Evolutionary conservation across 2,113 vertebrate genomes (phyloP).

Genomic region (Scophthalmus maximus): DNA sequence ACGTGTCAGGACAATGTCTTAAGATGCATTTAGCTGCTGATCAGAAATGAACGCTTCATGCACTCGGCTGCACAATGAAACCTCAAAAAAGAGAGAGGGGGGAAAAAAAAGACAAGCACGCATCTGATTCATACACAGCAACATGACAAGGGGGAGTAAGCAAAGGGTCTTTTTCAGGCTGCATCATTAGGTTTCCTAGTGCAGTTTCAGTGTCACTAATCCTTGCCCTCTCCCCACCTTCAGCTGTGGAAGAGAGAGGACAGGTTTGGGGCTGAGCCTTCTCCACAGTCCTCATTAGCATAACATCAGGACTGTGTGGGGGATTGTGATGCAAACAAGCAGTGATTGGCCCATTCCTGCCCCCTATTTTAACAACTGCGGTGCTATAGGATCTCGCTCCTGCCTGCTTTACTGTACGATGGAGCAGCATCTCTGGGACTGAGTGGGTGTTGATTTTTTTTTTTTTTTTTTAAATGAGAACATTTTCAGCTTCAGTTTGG

Average conservation of each 20-base stretch:
- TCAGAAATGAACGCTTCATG: constrained; percentile 43
- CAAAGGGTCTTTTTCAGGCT: constrained; percentile 19
- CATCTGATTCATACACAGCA: constrained; percentile 23
- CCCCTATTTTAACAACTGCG: constrained; percentile 67
- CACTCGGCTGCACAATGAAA: constrained; percentile 35
- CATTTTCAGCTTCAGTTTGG: constrained; percentile 23
- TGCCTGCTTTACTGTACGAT: constrained; percentile 45
- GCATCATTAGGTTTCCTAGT: constrained; percentile 57
- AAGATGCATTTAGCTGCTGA: constrained; percentile 55
- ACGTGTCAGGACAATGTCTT: constrained; percentile 55
- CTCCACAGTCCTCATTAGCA: constrained; percentile 81
- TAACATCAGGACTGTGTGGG: constrained; percentile 78
- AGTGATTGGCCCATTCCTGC: constrained; percentile 72
- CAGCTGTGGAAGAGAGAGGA: constrained; percentile 65
- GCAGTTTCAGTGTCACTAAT: constrained; percentile 54
- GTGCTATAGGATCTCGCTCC: constrained; percentile 43
- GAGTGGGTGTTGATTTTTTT: constrained; percentile 9
- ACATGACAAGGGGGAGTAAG: constrained; percentile 13
- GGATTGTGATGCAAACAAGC: constrained; percentile 84
- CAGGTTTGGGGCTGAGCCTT: constrained; percentile 72
- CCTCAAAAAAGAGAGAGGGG: neutral
- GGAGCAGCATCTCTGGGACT: constrained; percentile 14
- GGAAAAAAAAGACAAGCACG: neutral
- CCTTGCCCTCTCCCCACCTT: constrained; percentile 59
- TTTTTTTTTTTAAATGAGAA: constrained; percentile 16